These are phyloP conservation scores for Heliconius aoede DNA, from an alignment of 2,888 invertebrate genomes.

Conservation along the genomic window DNA sequence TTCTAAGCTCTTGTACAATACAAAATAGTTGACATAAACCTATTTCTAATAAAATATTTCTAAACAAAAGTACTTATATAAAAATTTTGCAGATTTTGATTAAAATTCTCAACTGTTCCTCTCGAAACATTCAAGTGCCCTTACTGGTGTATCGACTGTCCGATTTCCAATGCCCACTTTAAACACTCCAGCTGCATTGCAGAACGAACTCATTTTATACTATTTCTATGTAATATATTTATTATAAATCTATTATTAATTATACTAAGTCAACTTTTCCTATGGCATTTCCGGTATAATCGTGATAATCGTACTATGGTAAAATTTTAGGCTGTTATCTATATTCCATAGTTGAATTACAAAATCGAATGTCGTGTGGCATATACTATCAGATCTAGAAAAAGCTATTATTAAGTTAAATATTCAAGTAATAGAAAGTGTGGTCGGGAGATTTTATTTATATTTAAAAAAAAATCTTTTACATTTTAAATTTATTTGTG, in stretches of 20 bases:
- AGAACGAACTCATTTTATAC: constrained; percentile 16
- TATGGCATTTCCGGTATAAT: background rate
- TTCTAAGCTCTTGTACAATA: background rate
- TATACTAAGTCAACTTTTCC: background rate
- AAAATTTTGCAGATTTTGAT: background rate
- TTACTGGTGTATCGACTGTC: constrained; percentile 27
- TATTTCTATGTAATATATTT: background rate
- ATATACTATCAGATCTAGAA: background rate
- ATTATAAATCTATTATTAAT: no score
- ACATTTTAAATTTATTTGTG: background rate
- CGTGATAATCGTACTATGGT: background rate
- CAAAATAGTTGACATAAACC: background rate
- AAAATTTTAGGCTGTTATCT: background rate
- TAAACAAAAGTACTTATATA: background rate
- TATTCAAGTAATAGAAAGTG: no score
- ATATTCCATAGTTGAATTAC: background rate
- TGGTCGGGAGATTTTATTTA: no score
- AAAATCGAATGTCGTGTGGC: background rate
- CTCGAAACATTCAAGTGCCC: constrained; percentile 6
- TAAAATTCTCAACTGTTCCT: constrained; percentile 20
- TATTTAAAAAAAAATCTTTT: no score
- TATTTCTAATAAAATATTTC: no score
- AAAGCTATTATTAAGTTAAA: background rate
- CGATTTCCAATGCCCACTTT: constrained; percentile 21
- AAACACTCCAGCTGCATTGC: constrained; percentile 38